Evolutionary conservation across 2,888 invertebrate genomes (phyloP), one percentile per base, ranked within the genome.

Genomic region (Chymomyza fuscimana): DNA sequence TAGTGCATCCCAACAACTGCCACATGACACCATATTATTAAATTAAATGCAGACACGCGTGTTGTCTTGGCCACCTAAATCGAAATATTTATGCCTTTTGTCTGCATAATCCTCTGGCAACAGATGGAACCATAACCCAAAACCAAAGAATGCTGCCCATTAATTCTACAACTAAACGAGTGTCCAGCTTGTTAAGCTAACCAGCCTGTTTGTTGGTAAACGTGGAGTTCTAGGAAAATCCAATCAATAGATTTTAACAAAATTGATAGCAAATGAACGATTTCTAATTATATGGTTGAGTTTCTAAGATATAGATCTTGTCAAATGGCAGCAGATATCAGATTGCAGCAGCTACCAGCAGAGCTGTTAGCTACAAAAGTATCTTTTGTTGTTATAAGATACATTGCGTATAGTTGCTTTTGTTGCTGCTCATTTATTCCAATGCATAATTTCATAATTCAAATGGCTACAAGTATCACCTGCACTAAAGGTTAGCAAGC

Each of bases 1-100:
- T 87, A 86, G 79, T 79, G 86, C 83, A 79, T 82, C 79, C 83
- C 82, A 87, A 87, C 87, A 80, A 84, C 88, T 86, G 88, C 88
- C 70, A 87, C 80, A 87, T 80, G 83, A 87, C 86, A 87, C 86
- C 83, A 75, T 84, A 79, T 87, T 86, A 84, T 87, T 84, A 87
- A 80, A 86, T 80, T 82, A 87, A 86, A 86, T 86, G 83, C 79
- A 73, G 76, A 82, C 83, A 87, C 83, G 83, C 88, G 80, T 65
- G 73, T 70, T 69, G 63, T 63, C 46, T 70, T 65, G 77, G 74
- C 79, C 86, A 81, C 81, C 82, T 76, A 75, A 80, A 74, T 75
- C 72, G 82, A 63, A 72, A 9, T 25, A 12, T 22, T 1, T 59
- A 22, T 10, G 22, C 25, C 68, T 64, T 72, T 69, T 73, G 77